phyloP scores from a whole-genome alignment of 1,140 invertebrate species.

The Trachymyrmex cornetzi region DNA sequence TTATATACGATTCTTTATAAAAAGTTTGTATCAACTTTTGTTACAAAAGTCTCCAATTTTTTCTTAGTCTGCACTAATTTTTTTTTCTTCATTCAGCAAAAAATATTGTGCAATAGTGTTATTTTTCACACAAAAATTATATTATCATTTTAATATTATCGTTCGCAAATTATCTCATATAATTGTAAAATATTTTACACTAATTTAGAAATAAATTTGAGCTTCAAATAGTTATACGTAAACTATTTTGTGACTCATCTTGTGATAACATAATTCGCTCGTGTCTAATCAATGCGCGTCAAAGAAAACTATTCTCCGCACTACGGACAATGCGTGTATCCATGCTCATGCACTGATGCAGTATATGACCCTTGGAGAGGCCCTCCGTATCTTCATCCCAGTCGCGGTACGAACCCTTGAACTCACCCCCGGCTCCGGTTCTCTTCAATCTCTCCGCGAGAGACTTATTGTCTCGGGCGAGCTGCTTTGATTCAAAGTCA shows the following conservation, averaged over 20 bases:
- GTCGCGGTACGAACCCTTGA: conserved; percentile 63
- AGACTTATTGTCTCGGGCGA: conserved; percentile 73
- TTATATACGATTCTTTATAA: background rate
- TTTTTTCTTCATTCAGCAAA: background rate
- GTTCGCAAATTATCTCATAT: background rate
- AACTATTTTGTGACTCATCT: background rate
- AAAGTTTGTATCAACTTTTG: background rate
- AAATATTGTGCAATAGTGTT: background rate
- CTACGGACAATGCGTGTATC: conserved; percentile 65
- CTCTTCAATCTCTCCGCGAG: conserved; percentile 51
- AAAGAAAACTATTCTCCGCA: conserved; percentile 59
- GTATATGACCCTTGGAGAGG: conserved; percentile 67
- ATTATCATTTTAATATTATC: background rate
- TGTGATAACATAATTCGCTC: background rate
- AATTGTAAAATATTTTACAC: background rate
- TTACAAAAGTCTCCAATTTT: background rate
- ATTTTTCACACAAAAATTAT: background rate
- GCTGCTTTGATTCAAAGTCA: conserved; percentile 82
- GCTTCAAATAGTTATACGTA: background rate
- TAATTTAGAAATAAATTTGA: background rate
- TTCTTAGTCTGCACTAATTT: background rate
- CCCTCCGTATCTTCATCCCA: conserved; percentile 29
- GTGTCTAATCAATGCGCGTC: conserved; percentile 51
- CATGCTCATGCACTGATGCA: conserved; percentile 23
- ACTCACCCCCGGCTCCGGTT: background rate